A percentile compares a stretch with the other conserved stretches of the same genome.
phyloP scores from a whole-genome alignment of 92 coral and sea anemone species.

The Montipora capitata region DNA sequence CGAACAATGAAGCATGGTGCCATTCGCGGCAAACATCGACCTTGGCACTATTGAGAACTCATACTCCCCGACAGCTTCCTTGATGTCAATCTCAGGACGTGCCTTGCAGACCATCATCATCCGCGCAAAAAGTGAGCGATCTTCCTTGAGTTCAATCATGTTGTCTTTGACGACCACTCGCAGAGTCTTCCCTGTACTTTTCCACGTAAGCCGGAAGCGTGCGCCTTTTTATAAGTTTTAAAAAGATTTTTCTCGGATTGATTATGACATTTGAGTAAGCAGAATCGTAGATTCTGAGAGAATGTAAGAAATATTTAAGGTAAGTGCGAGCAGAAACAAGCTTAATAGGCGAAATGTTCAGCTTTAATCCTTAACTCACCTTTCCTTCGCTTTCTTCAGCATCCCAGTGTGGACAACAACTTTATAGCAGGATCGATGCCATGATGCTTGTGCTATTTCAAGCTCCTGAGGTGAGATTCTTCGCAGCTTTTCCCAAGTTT shows the following conservation, averaged over 20 bases:
- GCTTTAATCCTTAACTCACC: not conserved
- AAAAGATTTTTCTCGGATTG: too few relatives aligned
- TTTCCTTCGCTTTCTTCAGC: conserved; percentile 67
- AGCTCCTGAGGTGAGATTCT: conserved; percentile 51
- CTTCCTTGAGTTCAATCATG: too few relatives aligned
- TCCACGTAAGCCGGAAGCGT: too few relatives aligned
- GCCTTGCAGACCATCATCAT: conserved; percentile 21
- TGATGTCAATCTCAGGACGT: conserved; percentile 21
- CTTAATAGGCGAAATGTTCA: not conserved
- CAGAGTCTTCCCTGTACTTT: too few relatives aligned
- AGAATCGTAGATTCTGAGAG: too few relatives aligned
- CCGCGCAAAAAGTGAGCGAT: conserved; percentile 10
- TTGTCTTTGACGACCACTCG: too few relatives aligned
- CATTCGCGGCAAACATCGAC: conserved; percentile 38
- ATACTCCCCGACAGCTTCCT: conserved; percentile 35
- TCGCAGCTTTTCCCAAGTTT: conserved; percentile 42
- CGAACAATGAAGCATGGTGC: conserved; percentile 14
- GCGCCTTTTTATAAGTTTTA: too few relatives aligned
- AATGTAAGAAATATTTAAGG: too few relatives aligned
- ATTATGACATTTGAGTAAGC: too few relatives aligned
- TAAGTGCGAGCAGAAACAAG: too few relatives aligned
- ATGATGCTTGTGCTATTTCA: conserved; percentile 57
- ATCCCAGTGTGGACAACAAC: conserved; percentile 81
- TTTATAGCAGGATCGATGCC: conserved; percentile 80
- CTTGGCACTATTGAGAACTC: conserved; percentile 28